Evolutionary conservation across 2,113 vertebrate genomes (phyloP), one percentile per base, ranked within the genome.

Genomic region (Dromaius novaehollandiae): DNA sequence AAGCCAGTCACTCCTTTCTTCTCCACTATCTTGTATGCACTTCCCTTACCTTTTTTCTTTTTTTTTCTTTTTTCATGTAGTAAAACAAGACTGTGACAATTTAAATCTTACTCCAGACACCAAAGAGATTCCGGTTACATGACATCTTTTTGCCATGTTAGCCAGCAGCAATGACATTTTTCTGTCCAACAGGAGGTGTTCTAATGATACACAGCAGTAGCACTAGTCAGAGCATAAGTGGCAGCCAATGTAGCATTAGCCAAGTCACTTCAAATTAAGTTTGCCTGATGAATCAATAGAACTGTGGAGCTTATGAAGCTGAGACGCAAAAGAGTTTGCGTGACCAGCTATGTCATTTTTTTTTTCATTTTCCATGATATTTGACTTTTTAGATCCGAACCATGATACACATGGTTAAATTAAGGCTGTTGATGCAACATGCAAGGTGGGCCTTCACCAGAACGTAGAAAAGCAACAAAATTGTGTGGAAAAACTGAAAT

Each of bases 241-340:
- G 48, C 51, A 93, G 87, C 63, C 74, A 82, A 86, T 24, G 56
- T 38, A 84, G 40, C 80, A 93, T 50, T 91, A 95, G 58, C 14
- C 18, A 38, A 93, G 93, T 91, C 94, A 93, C 58, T 94, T 94
- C 44, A 96, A 89, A 97, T 95, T 79, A 94, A 86, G 50, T 96
- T 95, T 95, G 86, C 71, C 68, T 95, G 86, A 93, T 74, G 61
- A 94, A 82, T 79, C 70, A 42, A 32, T 82, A 89, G 51, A 73
- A 82, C 38, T 73, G 7, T 1, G 4, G 22, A 88, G 21, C 15
- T 89, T 82, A 71, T 82, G 69, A 88, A 68, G 20, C 36, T 61
- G 30, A 81, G 50, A 85, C 34, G 58, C 32, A 84, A 53, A 61
- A 63, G 48, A 73, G 32, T 84, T 82, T 77, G 64, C 79, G 26